These are phyloP conservation scores for Nothocercus julius DNA, from an alignment of 2,113 vertebrate species.

Conservation along the genomic window DNA sequence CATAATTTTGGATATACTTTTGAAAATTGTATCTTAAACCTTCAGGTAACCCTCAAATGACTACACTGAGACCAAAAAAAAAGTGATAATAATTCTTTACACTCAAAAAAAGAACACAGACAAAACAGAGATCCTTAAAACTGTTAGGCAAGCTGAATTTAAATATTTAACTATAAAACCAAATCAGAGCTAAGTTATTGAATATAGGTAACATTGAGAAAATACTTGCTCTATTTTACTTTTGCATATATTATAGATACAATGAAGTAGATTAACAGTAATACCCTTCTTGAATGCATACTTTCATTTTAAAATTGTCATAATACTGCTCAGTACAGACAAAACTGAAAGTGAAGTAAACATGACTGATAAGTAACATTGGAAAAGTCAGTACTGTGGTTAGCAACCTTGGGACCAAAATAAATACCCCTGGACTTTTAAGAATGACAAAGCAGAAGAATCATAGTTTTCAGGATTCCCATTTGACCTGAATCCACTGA, in stretches of 20 bases:
- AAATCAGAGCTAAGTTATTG: neutral
- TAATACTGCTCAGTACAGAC: neutral
- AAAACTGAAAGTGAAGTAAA: neutral
- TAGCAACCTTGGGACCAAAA: accelerated
- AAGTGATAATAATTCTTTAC: too few species aligned
- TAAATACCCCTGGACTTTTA: neutral
- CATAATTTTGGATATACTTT: neutral
- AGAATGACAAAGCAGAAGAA: neutral
- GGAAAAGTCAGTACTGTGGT: neutral
- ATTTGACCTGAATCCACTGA: neutral
- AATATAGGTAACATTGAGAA: neutral
- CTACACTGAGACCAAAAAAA: neutral
- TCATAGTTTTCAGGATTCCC: neutral
- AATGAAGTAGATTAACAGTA: neutral
- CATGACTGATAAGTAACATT: neutral
- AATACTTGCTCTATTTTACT: neutral
- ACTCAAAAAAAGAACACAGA: too few species aligned
- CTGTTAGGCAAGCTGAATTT: neutral
- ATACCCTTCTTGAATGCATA: neutral
- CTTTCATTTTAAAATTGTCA: neutral
- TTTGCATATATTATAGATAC: neutral
- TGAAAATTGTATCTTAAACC: too few species aligned
- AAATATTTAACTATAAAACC: neutral
- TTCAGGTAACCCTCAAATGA: neutral
- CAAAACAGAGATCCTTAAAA: neutral